A percentile compares a stretch with the other conserved stretches of the same genome.
These are phyloP conservation scores for Eunapius fragilis DNA, from an alignment of 37 sponge, comb jelly and placozoan species.

Conservation along the genomic window DNA sequence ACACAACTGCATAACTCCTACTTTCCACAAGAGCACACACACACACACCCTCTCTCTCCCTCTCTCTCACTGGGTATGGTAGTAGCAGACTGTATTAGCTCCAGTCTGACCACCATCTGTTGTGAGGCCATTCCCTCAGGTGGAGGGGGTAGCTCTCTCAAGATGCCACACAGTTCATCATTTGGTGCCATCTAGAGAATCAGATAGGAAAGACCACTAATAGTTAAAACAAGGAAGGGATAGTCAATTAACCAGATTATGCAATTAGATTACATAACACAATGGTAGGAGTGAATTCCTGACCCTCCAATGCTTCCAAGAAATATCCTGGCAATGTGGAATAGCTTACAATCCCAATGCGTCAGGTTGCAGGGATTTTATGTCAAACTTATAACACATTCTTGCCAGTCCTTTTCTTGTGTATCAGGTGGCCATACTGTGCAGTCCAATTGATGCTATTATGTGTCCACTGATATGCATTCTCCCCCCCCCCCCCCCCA, in stretches of 20 bases:
- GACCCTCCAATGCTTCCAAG: too few species aligned
- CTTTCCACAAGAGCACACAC: conserved; percentile 49
- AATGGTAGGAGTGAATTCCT: too few species aligned
- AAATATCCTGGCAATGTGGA: too few species aligned
- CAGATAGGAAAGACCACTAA: not conserved
- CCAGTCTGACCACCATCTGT: conserved; percentile 23
- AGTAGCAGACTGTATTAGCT: conserved; percentile 30
- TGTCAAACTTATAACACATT: too few species aligned
- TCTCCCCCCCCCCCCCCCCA: not conserved
- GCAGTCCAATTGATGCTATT: not conserved
- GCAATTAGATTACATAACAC: too few species aligned
- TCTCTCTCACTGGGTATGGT: not conserved
- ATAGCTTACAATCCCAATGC: too few species aligned
- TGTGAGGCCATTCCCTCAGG: conserved; percentile 26
- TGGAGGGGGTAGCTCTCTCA: conserved; percentile 49
- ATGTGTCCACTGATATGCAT: not conserved
- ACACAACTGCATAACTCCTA: conserved; percentile 56
- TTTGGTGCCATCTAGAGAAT: conserved; percentile 13
- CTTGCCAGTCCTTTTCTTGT: too few species aligned
- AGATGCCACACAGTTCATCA: conserved; percentile 29
- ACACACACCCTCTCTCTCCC: not conserved
- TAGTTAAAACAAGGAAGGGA: too few species aligned
- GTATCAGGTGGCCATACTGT: too few species aligned
- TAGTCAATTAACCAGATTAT: too few species aligned
- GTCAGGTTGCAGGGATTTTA: too few species aligned